Base-by-base conservation (phyloP, 2,888 invertebrate genomes). In the Coelopa pilipes region DNA sequence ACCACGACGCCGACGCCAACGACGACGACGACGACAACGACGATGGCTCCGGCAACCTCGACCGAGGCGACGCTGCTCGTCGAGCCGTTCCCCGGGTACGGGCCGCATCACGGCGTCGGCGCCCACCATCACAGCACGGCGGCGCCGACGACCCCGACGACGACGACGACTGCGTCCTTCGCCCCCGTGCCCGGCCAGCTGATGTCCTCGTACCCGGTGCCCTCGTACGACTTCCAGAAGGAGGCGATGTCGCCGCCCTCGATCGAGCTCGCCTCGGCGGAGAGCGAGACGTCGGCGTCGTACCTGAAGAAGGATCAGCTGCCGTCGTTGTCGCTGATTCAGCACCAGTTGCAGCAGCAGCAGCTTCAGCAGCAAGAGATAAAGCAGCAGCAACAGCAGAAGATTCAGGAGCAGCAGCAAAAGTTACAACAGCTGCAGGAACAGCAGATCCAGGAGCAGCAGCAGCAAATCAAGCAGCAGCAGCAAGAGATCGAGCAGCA, bases 131-230 rank as follows among this genome's bases (percentile, higher is more conserved):
- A 34, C 34, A 34, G 2, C 4, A 34, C 34, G 34, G 34, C 34
- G 34, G 34, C 34, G 7, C 34, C 34, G 34, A 34, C 34, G 7
- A 34, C 34, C 4, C 2, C 34, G 34, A 34, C 34, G 34, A 34
- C 34, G 34, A 34, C 34, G 7, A 34, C 34, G 34, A 34, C 34
- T 34, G 34, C 2, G 34, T 2, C 7, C 7, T 34, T 4, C 34
- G 34, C 34, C 34, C 34, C 34, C 34, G 7, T 34, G 4, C 34
- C 34, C 4, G n/a, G n/a, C n/a, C n/a, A n/a, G n/a, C 62, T 50
- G 34, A 15, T 34, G 34, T 79, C 82, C 0, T 73, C 80, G 1
- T 84, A 85, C 72, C 85, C 85, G 0, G 73, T 85, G 59, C 85
- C 74, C 19, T 83, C 81, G 68, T 77, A 78, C 63, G 76, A 50